Conservation (phyloP, 2,797 vertebrate species). For the Onychomys torridus region DNA sequence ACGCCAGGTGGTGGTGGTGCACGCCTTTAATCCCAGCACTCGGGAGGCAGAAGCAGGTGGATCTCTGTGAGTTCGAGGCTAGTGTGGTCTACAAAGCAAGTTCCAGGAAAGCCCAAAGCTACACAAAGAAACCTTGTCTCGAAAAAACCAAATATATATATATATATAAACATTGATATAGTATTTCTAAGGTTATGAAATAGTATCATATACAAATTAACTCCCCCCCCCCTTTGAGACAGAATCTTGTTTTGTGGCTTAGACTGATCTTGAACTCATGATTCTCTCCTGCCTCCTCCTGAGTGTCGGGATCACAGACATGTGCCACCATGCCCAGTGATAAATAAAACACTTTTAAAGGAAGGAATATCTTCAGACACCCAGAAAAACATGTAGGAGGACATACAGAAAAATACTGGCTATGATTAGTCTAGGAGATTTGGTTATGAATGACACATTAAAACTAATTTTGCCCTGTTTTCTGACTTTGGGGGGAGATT, state of each 20-base stretch:
- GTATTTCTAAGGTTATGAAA: not conserved
- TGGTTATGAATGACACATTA: conserved; percentile 29
- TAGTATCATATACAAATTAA: not conserved
- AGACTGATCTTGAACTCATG: not conserved
- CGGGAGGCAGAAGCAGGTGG: no score
- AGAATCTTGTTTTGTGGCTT: not conserved
- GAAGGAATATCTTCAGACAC: conserved; percentile 18
- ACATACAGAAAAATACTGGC: not conserved
- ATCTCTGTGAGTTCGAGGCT: no score
- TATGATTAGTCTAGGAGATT: not conserved
- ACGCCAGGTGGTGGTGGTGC: no score
- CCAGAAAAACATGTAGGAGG: not conserved
- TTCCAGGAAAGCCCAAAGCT: no score
- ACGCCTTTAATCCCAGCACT: no score
- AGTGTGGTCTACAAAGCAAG: no score
- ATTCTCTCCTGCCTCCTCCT: not conserved
- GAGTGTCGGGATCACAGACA: not conserved
- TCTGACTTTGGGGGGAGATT: not conserved
- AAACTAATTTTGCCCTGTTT: conserved; percentile 22
- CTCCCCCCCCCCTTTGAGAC: not conserved
- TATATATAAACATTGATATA: not conserved
- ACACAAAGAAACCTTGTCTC: no score
- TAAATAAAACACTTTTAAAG: not conserved
- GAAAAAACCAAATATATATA: no score
- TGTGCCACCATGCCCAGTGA: not conserved